Base-by-base conservation (phyloP, 2,113 vertebrate species). In the Corythornis vintsioides region DNA sequence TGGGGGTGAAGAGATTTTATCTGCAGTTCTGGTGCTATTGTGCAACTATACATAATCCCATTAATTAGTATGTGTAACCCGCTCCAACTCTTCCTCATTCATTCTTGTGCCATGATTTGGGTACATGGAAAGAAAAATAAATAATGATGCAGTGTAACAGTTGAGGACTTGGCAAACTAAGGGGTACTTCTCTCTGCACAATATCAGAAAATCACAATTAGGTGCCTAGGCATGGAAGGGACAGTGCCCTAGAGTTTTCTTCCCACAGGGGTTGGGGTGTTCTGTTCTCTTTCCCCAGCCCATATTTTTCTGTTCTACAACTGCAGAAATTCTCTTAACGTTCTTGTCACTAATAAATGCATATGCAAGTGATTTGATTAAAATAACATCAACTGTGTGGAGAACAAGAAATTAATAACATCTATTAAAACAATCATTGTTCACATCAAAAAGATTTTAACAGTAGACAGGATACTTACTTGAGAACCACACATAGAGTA, bases 361-460 rank as follows among this genome's bases (percentile, higher is more conserved):
- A 69, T 72, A 80, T 85, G 84, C 86, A 95, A 96, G 50, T 90
- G 74, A 93, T 93, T 95, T 91, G 95, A 96, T 95, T 92, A 95
- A 96, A 97, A 90, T 69, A 89, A 82, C 18, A 78, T 95, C 53
- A 96, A 11, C 89, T 96, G 76, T 94, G 35, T 59, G 76, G 67
- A 91, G 96, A 89, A 92, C 60, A 96, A 94, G 63, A 94, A 94
- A 96, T 93, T 79, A 95, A 87, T 83, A 83, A 86, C 96, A 90
- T 73, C 71, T 59, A 91, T 94, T 93, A 80, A 96, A 96, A 92
- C 11, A 18, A 81, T 92, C 55, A 84, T 82, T 92, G 61, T 92
- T 94, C 71, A 95, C 33, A 92, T 96, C 42, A 94, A 94, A 95
- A 97, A 94, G 10, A 82, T 94, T 97, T 95, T 78, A 97, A 42